These are phyloP conservation scores for Alviniconcha marisindica DNA, from an alignment of 1,140 invertebrate genomes.

Conservation along the genomic window DNA sequence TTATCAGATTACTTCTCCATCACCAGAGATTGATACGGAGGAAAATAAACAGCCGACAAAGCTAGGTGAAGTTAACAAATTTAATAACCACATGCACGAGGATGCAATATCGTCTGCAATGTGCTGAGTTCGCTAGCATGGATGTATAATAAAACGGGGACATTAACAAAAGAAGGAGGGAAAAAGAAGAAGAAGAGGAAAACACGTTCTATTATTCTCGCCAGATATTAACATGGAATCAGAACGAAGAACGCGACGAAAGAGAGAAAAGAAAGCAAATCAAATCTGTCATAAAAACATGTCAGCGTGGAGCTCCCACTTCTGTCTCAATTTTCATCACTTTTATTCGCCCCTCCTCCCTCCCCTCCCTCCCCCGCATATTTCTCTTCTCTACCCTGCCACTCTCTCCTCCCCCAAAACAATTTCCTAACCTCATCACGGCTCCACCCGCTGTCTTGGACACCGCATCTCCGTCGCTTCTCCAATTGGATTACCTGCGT, in stretches of 20 bases:
- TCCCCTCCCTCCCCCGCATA: background rate
- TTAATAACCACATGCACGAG: no score
- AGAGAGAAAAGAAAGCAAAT: constrained; percentile 9
- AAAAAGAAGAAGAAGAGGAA: background rate
- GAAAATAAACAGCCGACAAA: no score
- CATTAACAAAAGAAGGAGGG: background rate
- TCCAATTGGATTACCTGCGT: constrained; percentile 23
- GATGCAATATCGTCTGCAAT: no score
- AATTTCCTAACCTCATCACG: constrained; percentile 15
- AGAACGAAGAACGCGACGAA: background rate
- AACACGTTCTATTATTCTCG: background rate
- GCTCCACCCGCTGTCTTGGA: background rate
- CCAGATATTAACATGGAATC: constrained; percentile 3
- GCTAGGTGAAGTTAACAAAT: no score
- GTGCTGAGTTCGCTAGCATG: background rate
- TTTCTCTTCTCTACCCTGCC: background rate
- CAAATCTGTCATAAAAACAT: constrained; percentile 29
- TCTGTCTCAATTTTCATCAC: constrained; percentile 13
- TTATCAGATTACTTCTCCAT: no score
- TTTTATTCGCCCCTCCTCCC: background rate
- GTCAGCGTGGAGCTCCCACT: background rate
- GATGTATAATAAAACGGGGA: background rate
- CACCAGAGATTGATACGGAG: no score
- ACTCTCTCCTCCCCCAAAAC: background rate
- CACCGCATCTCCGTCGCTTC: background rate